Base-by-base conservation (phyloP, 2,113 vertebrate species). In the Xiphophorus maculatus region DNA sequence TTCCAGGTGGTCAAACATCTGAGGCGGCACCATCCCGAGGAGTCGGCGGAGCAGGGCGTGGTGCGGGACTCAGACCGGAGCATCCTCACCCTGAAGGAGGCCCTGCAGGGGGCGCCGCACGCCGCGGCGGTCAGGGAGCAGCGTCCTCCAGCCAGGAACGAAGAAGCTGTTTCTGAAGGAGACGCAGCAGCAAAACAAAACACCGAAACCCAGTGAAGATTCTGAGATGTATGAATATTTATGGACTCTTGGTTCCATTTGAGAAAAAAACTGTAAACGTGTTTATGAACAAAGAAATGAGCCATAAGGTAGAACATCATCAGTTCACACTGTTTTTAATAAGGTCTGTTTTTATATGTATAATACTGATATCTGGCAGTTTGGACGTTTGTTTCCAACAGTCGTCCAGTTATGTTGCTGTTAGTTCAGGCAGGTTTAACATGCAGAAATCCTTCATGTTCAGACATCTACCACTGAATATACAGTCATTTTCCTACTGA, bases 1-100 rank as follows among this genome's bases (percentile, higher is more conserved):
- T 98, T 98, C 87, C 97, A 99, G 89, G 97, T 98, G 88, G 88
- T 90, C 12, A 92, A 90, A 32, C 92, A 93, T 64, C 40, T 92
- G 73, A 84, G 71, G 29, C 87, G 80, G 64, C 90, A 91, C 75
- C 98, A 99, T 85, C 96, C 97, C 0, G 95, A 96, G 0, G 1
- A 81, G 0, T 92, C 97, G 25, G 93, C 89, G 0, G 94, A 93
- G 87, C 92, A 95, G 51, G 96, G 97, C 0, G 96, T 98, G 63
- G 94, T 94, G 75, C 96, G 95, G 80, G 96, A 98, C 80, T 93
- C 95, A 0, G 94, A 90, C 28, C 87, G 87, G 0, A 91, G 90
- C 1, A 89, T 94, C 0, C 88, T 96, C 28, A 95, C 95, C 35
- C 92, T 97, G 74, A 96, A 96, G 1, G 94, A 95, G 0, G 96